Evolutionary conservation across 2,888 invertebrate species (phyloP).

Genomic region (Diplolepis rosae): DNA sequence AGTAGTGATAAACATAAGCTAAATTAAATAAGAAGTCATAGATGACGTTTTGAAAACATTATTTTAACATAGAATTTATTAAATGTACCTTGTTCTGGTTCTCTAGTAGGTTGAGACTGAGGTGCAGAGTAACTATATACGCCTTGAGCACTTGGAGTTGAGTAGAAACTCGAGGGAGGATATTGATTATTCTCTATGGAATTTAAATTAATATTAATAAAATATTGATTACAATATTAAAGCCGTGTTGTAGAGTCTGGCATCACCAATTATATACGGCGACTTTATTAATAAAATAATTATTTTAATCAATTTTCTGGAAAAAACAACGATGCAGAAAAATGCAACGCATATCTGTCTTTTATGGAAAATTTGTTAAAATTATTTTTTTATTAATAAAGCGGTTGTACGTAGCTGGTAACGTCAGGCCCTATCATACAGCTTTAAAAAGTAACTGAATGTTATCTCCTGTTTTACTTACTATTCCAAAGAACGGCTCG

Average conservation of each 20-base stretch:
- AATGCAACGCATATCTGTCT: too few relatives aligned
- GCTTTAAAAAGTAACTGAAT: too few relatives aligned
- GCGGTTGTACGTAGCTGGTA: too few relatives aligned
- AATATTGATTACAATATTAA: not conserved
- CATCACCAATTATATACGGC: too few relatives aligned
- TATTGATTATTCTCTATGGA: slow-evolving; percentile 71
- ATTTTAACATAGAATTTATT: slow-evolving; percentile 18
- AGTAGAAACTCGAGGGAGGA: slow-evolving; percentile 70
- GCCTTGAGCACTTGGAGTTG: slow-evolving; percentile 66
- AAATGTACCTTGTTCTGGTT: slow-evolving; percentile 65
- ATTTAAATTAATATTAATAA: slow-evolving; percentile 16
- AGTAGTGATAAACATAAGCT: slow-evolving; percentile 22
- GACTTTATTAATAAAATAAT: too few relatives aligned
- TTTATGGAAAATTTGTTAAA: too few relatives aligned
- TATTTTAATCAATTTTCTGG: too few relatives aligned
- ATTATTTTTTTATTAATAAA: too few relatives aligned
- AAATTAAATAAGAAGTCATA: not conserved
- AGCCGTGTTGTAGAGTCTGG: too few relatives aligned
- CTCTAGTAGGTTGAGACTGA: slow-evolving; percentile 64
- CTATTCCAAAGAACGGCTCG: slow-evolving; percentile 91
- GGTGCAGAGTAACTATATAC: slow-evolving; percentile 72
- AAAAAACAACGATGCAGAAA: too few relatives aligned
- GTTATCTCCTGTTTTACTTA: too few relatives aligned
- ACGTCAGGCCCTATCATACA: too few relatives aligned
- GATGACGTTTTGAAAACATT: not conserved